Conservation (phyloP, 2,113 vertebrate genomes). For the Peromyscus californicus region DNA sequence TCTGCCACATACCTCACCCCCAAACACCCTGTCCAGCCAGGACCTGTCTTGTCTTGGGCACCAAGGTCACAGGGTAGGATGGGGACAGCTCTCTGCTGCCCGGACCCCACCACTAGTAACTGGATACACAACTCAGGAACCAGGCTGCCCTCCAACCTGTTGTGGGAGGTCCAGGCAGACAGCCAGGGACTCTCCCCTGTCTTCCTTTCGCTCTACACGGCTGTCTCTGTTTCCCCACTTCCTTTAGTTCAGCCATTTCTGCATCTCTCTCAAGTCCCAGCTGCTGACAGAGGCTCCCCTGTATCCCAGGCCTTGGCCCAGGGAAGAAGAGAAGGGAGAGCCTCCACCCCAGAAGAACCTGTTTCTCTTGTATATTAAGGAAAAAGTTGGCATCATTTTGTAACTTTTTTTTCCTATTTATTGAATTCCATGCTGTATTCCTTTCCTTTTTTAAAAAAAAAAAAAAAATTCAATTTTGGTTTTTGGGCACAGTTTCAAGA, state of each 20-base stretch:
- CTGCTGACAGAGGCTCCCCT: neutral
- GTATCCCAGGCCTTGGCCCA: neutral
- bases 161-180: neutral
- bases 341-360: neutral
- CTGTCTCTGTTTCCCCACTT: neutral
- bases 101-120: conserved; percentile 60
- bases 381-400: conserved; percentile 79
- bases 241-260: neutral
- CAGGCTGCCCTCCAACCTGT: neutral
- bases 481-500: neutral
- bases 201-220: neutral
- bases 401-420: conserved; percentile 86
- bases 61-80: conserved; percentile 51
- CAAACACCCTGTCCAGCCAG: neutral
- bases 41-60: conserved; percentile 39
- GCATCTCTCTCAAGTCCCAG: neutral
- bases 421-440: conserved; percentile 82
- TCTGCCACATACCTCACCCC: conserved; percentile 78
- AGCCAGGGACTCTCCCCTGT: conserved; percentile 8
- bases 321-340: neutral
- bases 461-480: neutral
- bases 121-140: conserved; percentile 81
- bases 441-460: conserved; percentile 13
- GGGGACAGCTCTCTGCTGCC: neutral
- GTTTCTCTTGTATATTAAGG: conserved; percentile 75